Evolutionary conservation across 2,888 invertebrate species (phyloP), one percentile per base, ranked within the genome.

Genomic region (Ptycholaimellus sp.): DNA sequence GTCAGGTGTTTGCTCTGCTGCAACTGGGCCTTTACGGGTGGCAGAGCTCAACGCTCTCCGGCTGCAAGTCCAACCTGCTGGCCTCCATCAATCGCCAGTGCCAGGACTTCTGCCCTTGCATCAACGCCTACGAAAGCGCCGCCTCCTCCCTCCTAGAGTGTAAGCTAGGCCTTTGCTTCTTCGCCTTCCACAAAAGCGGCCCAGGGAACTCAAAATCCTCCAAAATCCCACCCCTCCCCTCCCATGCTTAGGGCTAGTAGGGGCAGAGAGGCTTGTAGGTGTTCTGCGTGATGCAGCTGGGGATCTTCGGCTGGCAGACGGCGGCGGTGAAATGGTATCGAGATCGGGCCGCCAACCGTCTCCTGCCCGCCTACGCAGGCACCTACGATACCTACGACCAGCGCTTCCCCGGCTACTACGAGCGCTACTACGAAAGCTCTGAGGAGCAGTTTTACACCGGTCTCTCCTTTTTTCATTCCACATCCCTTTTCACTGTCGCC

Each of bases 241-340:
- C n/a, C n/a, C n/a, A n/a, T n/a, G n/a, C n/a, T n/a, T n/a, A n/a
- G n/a, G n/a, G n/a, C n/a, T n/a, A n/a, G n/a, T n/a, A n/a, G n/a
- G n/a, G n/a, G n/a, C n/a, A n/a, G n/a, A n/a, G n/a, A n/a, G n/a
- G n/a, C n/a, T 39, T 49, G 35, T 40, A 54, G 54, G 49, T 55
- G 23, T 53, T 47, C 38, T 46, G 49, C 37, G 38, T 53, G 28
- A 45, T 51, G 19, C 52, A 55, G 41, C 39, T 55, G 19, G 52
- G 50, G 38, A 46, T 55, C 18, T 56, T 52, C 46, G 56, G 54
- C 36, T 56, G 54, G 55, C 55, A 55, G 43, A 52, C 56, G 51
- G 51, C 51, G 35, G 53, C 52, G 32, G 51, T 55, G 38, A 51
- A n/a, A n/a, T n/a, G n/a, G n/a, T n/a, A n/a, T n/a, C n/a, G n/a